Conservation (phyloP, 2,113 vertebrate species). For the Pygoscelis antarcticus region DNA sequence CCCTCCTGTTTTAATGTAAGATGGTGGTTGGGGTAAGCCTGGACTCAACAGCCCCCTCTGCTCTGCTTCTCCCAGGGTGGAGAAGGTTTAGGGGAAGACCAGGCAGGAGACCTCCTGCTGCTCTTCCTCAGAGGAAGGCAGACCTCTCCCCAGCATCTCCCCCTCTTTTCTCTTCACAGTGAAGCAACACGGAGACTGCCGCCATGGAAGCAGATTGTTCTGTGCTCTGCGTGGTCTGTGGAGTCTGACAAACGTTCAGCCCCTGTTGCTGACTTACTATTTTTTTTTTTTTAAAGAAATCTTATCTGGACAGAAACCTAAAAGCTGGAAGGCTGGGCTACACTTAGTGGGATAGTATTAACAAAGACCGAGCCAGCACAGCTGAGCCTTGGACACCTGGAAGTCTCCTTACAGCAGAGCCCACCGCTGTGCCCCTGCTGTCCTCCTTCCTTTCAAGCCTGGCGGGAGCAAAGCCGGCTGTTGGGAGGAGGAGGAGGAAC, state of each 20-base stretch:
- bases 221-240: background rate
- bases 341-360: background rate
- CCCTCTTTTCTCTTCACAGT: background rate
- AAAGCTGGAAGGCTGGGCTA: background rate
- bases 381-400: background rate
- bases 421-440: background rate
- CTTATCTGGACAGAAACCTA: background rate
- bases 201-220: background rate
- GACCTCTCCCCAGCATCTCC: background rate
- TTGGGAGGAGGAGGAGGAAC: background rate
- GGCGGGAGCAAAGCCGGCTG: background rate
- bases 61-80: background rate
- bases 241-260: background rate
- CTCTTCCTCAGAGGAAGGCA: background rate
- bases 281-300: background rate
- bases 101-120: background rate
- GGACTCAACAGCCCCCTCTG: fast-evolving
- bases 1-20: fast-evolving
- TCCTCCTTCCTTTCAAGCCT: background rate
- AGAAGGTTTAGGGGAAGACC: background rate
- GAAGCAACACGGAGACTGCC: background rate
- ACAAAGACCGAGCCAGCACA: background rate
- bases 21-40: background rate
- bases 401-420: background rate
- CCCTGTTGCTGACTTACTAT: background rate